Conservation (phyloP, 2,797 vertebrate species). For the Peromyscus attwateri region DNA sequence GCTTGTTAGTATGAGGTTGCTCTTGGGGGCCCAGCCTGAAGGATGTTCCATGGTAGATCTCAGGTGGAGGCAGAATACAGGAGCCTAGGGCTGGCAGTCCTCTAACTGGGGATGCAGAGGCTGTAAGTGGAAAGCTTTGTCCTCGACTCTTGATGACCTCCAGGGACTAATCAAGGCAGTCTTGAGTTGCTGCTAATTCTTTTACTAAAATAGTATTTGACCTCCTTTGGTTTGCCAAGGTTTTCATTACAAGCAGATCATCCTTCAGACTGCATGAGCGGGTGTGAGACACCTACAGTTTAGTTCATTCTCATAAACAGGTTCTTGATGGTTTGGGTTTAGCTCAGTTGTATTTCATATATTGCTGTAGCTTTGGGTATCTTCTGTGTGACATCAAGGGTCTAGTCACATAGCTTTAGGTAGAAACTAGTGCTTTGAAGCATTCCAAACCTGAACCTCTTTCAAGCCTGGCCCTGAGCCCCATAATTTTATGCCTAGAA, state of each 20-base stretch:
- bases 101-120: background rate
- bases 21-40: background rate
- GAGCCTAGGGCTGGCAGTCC: rapidly evolving
- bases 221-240: background rate
- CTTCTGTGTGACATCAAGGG: background rate
- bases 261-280: background rate
- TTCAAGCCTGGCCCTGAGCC: background rate
- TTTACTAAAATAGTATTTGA: background rate
- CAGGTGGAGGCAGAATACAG: background rate
- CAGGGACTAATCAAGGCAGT: background rate
- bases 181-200: background rate
- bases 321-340: background rate
- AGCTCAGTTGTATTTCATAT: background rate
- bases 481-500: background rate
- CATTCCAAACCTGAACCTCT: background rate
- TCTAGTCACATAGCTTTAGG: background rate
- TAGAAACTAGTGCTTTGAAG: background rate
- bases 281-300: background rate
- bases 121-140: background rate
- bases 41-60: background rate
- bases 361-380: background rate
- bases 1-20: background rate
- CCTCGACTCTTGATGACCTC: background rate
- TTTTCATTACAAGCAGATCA: background rate
- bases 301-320: background rate